Evolutionary conservation across 2,888 invertebrate species (phyloP).

Genomic region (Amitus sp.): DNA sequence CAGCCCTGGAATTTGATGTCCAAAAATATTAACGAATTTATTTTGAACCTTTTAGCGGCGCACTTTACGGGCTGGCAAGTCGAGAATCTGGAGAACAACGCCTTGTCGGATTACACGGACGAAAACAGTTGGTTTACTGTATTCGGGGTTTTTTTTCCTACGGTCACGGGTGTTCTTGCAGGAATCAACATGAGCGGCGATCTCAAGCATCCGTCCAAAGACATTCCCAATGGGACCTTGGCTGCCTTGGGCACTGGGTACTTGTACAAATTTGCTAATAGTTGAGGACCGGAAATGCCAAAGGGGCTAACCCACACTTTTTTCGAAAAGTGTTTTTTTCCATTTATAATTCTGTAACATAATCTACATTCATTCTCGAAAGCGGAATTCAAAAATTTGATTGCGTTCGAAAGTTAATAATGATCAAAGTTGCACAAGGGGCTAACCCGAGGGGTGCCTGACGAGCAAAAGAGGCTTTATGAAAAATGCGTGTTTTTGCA

Average conservation of each 20-base stretch:
- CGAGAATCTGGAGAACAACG: slow-evolving; percentile 82
- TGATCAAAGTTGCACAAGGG: too few relatives aligned
- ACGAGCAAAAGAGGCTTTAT: too few relatives aligned
- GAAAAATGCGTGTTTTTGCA: too few relatives aligned
- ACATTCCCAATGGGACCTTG: slow-evolving; percentile 94
- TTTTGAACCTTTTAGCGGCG: slow-evolving; percentile 67
- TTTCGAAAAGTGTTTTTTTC: too few relatives aligned
- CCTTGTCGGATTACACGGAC: slow-evolving; percentile 81
- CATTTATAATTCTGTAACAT: too few relatives aligned
- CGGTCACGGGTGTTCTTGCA: slow-evolving; percentile 95
- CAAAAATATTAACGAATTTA: background rate
- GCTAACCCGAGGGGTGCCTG: too few relatives aligned
- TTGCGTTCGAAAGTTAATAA: too few relatives aligned
- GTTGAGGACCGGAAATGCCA: too few relatives aligned
- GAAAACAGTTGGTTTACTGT: slow-evolving; percentile 94
- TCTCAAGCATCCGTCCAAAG: slow-evolving; percentile 87
- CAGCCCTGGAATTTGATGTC: slow-evolving; percentile 1
- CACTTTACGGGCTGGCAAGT: slow-evolving; percentile 91
- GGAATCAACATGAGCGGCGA: slow-evolving; percentile 99
- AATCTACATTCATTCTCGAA: too few relatives aligned
- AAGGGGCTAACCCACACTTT: too few relatives aligned
- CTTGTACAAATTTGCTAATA: background rate
- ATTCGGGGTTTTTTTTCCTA: slow-evolving; percentile 97
- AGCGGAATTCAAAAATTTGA: too few relatives aligned
- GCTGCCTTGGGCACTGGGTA: slow-evolving; percentile 92